These are phyloP conservation scores for Hemitrygon akajei DNA, from an alignment of 2,797 vertebrate species.

Conservation along the genomic window DNA sequence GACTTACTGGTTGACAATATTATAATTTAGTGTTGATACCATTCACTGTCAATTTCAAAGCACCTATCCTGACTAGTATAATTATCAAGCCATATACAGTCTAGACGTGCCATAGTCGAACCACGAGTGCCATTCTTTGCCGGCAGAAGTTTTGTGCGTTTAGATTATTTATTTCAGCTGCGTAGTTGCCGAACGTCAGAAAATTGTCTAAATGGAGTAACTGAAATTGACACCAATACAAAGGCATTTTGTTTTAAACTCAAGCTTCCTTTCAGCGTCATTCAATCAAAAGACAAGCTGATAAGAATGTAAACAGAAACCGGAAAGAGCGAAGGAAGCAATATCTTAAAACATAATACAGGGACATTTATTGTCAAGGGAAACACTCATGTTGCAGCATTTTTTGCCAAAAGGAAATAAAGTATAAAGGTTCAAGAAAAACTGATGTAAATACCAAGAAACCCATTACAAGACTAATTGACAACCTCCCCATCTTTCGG, in stretches of 20 bases:
- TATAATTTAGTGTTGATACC: not conserved
- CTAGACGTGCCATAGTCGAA: not conserved
- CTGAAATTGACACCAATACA: constrained; percentile 47
- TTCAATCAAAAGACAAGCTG: constrained; percentile 14
- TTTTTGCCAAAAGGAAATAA: not conserved
- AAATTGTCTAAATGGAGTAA: constrained; percentile 5
- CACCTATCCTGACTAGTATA: not conserved
- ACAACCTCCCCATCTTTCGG: not conserved
- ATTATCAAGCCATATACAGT: not conserved
- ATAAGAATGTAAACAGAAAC: constrained; percentile 26
- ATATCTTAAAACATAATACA: constrained; percentile 2
- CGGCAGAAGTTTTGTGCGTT: not conserved
- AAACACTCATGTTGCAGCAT: not conserved
- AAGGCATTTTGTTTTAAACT: constrained; percentile 57
- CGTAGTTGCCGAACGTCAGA: not conserved
- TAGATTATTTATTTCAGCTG: not conserved
- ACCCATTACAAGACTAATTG: not conserved
- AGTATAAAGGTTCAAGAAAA: not conserved
- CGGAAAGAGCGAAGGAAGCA: constrained; percentile 25
- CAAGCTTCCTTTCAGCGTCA: constrained; percentile 20
- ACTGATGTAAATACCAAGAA: not conserved
- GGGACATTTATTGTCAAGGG: constrained; percentile 30
- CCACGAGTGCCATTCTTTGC: not conserved
- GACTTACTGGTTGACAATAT: not conserved
- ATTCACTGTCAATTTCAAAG: not conserved